phyloP scores from a whole-genome alignment of 1,140 invertebrate species.

The Bilobella aurantiaca region DNA sequence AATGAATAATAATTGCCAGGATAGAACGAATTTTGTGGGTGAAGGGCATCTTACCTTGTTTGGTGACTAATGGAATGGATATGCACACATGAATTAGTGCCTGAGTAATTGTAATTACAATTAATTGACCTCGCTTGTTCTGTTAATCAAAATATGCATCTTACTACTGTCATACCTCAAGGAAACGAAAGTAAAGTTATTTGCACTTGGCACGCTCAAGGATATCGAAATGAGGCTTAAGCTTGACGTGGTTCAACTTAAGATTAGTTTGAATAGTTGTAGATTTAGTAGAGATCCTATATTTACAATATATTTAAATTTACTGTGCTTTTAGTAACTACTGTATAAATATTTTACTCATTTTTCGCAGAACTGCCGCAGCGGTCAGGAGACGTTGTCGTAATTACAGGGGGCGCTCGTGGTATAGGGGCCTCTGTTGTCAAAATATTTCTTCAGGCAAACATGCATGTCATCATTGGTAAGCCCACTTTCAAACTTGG shows the following conservation, averaged over 20 bases:
- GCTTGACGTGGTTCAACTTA: too few relatives aligned
- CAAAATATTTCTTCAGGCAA: slow-evolving; percentile 59
- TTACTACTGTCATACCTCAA: too few relatives aligned
- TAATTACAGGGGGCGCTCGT: slow-evolving; percentile 52
- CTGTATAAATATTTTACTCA: background rate
- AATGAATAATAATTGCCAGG: too few relatives aligned
- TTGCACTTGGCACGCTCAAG: too few relatives aligned
- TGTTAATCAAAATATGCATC: background rate
- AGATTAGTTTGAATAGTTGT: too few relatives aligned
- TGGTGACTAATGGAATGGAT: background rate
- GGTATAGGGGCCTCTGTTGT: slow-evolving; percentile 79
- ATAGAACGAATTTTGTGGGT: too few relatives aligned
- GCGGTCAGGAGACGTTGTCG: slow-evolving; percentile 56
- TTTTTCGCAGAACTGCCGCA: slow-evolving; percentile 8
- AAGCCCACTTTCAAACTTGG: background rate
- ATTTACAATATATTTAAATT: too few relatives aligned
- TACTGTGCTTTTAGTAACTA: background rate
- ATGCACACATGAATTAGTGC: background rate
- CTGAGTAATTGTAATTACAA: background rate
- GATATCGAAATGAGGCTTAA: too few relatives aligned
- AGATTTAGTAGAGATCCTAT: too few relatives aligned
- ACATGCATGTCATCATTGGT: slow-evolving; percentile 21
- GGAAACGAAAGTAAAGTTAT: background rate
- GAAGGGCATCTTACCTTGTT: background rate
- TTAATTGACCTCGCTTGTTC: background rate